Evolutionary conservation across 2,797 vertebrate genomes (phyloP).

Genomic region (Enteromius paludinosus): DNA sequence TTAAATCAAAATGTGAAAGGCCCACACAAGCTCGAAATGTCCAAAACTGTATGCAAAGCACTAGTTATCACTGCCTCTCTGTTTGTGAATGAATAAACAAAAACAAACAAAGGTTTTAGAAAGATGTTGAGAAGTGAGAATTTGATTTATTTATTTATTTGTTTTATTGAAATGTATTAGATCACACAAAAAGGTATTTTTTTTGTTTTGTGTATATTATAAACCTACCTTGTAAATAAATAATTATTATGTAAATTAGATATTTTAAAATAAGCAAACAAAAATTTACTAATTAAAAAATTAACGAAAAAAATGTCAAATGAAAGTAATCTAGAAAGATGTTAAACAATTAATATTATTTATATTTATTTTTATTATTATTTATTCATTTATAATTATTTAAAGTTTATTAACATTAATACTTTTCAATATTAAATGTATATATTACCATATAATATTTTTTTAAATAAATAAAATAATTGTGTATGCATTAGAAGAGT

Average conservation of each 20-base stretch:
- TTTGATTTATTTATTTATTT: not conserved
- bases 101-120: not conserved
- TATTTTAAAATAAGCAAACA: not conserved
- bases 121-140: not conserved
- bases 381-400: not conserved
- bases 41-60: not conserved
- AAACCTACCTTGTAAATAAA: not conserved
- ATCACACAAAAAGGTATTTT: not conserved
- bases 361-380: not conserved
- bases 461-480: no score
- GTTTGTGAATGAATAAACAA: not conserved
- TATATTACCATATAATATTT: not conserved
- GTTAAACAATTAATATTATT: not conserved
- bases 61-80: not conserved
- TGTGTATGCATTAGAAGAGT: not conserved
- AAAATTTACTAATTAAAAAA: not conserved
- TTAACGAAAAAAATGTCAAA: not conserved
- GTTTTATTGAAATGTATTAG: not conserved
- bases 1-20: constrained; percentile 21
- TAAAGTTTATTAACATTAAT: not conserved
- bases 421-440: not conserved
- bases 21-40: constrained; percentile 19
- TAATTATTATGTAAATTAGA: not conserved
- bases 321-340: not conserved
- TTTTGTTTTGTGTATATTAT: not conserved